Base-by-base conservation (phyloP, 2,797 vertebrate genomes). In the Catostomus latipinnis region DNA sequence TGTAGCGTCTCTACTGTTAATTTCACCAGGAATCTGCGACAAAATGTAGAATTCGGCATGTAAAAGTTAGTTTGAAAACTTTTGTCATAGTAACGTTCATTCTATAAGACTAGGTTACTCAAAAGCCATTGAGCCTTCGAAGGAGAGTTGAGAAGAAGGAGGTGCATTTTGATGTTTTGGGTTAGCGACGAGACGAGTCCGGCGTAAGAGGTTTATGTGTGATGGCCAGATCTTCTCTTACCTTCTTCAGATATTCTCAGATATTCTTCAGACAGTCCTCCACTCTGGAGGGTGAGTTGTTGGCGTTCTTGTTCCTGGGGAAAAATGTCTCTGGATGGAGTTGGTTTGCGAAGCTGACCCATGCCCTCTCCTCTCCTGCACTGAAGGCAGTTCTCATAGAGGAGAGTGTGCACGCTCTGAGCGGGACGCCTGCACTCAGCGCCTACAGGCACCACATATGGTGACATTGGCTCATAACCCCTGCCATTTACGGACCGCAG, bases 331-430 rank as follows among this genome's bases (percentile, higher is more conserved):
- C 46, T 66, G 22, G 14, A 76, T 3, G 67, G 9, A 34, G 10
- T 43, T 18, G 50, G 46, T 22, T 13, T 69, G 8, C 56, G 57
- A 6, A 50, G 8, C 72, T 52, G 54, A 1, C 43, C 88, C 82
- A 90, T 91, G 75, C 2, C 82, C 10, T 89, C 86, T 12, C 82
- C 84, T 56, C 10, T 85, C 48, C 79, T 85, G 81, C 93, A 94
- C 80, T 90, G 92, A 0, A 87, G 63, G 54, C 92, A 94, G 81
- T 91, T 93, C 79, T 94, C 93, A 60, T 94, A 94, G 57, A 92
- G 2, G 54, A 48, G 18, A 14, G 18, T 60, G 78, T 76, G 84
- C 73, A 52, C 7, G 71, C 70, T 63, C 60, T 1, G 80, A 58
- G n/a, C 12, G 1, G 9, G 34, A 8, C 10, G 34, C 54, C 66